Conservation (phyloP, 1,140 invertebrate species). For the Copidosoma floridanum region DNA sequence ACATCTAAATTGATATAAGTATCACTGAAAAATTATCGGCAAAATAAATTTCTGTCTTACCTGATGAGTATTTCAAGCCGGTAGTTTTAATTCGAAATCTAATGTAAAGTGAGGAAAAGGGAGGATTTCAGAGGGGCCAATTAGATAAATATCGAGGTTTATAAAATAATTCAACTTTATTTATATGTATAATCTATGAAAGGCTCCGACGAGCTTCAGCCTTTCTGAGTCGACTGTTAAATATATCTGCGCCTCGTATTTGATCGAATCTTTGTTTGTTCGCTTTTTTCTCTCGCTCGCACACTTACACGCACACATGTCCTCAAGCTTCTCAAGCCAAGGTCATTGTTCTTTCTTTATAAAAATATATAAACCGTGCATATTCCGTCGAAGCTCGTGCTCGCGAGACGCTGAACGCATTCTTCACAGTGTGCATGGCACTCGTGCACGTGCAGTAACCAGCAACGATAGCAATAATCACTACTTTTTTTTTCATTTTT, state of each 20-base stretch:
- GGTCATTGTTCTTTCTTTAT: background rate
- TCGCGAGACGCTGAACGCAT: conserved; percentile 3
- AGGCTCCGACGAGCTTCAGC: conserved; percentile 2
- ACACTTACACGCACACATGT: background rate
- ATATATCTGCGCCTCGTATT: conserved; percentile 14
- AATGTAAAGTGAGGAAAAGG: background rate
- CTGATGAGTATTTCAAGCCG: no score
- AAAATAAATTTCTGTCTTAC: no score
- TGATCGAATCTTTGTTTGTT: conserved; percentile 10
- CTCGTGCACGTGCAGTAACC: no score
- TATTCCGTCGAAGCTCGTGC: conserved; percentile 1
- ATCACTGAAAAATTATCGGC: no score
- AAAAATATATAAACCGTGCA: no score
- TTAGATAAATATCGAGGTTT: no score
- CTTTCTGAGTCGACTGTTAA: conserved; percentile 17
- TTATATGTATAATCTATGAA: conserved; percentile 23
- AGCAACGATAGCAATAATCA: no score
- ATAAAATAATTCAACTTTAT: conserved; percentile 29
- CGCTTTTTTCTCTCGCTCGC: background rate
- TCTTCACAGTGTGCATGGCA: background rate
- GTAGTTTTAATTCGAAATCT: no score
- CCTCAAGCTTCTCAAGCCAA: background rate
- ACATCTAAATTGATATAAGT: no score
- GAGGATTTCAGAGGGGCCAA: background rate
- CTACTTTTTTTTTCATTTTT: no score